These are phyloP conservation scores for Diogma glabrata DNA, from an alignment of 2,888 invertebrate genomes.

Conservation along the genomic window DNA sequence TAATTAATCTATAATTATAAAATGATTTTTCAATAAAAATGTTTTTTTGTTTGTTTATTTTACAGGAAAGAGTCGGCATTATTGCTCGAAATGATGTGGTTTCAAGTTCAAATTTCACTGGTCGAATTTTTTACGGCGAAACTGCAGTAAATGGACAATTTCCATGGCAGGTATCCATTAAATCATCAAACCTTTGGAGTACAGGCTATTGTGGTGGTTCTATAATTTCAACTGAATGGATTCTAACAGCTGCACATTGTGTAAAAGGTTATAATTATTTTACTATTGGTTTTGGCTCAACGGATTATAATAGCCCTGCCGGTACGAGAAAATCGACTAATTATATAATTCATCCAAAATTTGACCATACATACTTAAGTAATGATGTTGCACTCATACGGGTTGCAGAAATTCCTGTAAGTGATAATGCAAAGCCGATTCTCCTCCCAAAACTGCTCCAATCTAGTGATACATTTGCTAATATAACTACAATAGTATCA, in stretches of 20 bases:
- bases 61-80: no score
- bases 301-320: not conserved
- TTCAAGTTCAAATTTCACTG: no score
- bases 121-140: not conserved
- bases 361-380: not conserved
- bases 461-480: not conserved
- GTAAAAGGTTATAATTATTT: not conserved
- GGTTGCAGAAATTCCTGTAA: slow-evolving; percentile 13
- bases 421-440: slow-evolving; percentile 11
- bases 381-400: slow-evolving; percentile 4
- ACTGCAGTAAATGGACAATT: not conserved
- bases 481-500: not conserved
- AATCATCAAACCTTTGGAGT: not conserved
- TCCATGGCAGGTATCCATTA: slow-evolving; percentile 4
- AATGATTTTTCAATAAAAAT: no score
- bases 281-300: slow-evolving; percentile 3
- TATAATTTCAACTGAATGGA: not conserved
- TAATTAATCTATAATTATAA: no score
- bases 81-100: no score
- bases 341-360: not conserved
- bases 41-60: no score
- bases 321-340: not conserved
- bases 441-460: not conserved
- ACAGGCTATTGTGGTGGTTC: not conserved
- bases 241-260: slow-evolving; percentile 6